Conservation (phyloP, 53 echinoderm and acorn worm species). For the Apostichopus leukothele region DNA sequence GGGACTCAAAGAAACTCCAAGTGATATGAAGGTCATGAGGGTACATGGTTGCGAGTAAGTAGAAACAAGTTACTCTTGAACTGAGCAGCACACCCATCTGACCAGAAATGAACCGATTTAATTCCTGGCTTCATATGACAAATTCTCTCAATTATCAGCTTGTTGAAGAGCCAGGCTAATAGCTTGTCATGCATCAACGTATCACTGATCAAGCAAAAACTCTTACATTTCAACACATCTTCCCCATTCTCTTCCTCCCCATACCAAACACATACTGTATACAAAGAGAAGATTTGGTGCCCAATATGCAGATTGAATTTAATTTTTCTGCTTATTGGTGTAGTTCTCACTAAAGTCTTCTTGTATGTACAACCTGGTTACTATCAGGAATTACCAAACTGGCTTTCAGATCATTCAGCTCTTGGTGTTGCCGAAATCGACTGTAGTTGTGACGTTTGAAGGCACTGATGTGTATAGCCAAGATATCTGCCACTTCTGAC, state of each 20-base stretch:
- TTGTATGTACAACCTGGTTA: constrained; percentile 19
- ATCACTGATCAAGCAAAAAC: neutral
- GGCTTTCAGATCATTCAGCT: constrained; percentile 8
- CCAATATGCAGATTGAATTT: constrained; percentile 24
- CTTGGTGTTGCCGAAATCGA: neutral
- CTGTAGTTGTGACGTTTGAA: constrained; percentile 24
- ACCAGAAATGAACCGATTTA: constrained; percentile 42
- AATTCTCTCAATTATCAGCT: neutral
- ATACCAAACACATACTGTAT: constrained; percentile 30
- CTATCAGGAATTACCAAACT: neutral
- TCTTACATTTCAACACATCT: constrained; percentile 9
- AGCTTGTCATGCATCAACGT: neutral
- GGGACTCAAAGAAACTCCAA: neutral
- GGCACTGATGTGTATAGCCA: neutral
- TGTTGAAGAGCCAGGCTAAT: constrained; percentile 3
- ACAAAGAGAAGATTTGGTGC: neutral
- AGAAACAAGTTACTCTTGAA: constrained; percentile 41
- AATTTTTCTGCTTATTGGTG: constrained; percentile 20
- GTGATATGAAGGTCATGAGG: constrained; percentile 2
- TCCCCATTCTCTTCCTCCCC: constrained; percentile 36
- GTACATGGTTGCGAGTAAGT: neutral
- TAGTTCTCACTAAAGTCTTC: constrained; percentile 30
- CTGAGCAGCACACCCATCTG: constrained; percentile 47
- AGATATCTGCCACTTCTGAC: neutral
- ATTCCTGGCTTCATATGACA: neutral